phyloP scores from a whole-genome alignment of 1,140 invertebrate species.

The Adoxophyes honmai region DNA sequence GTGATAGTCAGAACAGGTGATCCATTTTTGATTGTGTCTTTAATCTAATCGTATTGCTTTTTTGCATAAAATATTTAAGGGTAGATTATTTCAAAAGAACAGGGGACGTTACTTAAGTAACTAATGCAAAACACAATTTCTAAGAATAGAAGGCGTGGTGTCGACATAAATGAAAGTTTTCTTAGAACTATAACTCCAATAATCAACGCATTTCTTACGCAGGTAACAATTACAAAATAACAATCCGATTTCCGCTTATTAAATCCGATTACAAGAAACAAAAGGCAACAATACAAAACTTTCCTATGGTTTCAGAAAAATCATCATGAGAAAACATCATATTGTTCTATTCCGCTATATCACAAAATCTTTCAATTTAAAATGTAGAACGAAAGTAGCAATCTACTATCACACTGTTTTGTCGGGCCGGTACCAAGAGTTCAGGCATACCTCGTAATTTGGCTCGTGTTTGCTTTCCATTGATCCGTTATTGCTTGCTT shows the following conservation, averaged over 20 bases:
- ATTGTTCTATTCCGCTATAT: conserved; percentile 14
- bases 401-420: conserved; percentile 5
- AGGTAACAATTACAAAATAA: conserved; percentile 4
- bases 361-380: conserved; percentile 14
- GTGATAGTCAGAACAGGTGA: too few species aligned
- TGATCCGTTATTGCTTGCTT: neutral
- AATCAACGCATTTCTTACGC: neutral
- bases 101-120: too few species aligned
- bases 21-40: too few species aligned
- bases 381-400: conserved; percentile 15
- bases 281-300: conserved; percentile 8
- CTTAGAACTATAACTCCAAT: neutral
- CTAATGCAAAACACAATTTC: too few species aligned
- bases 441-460: conserved; percentile 1
- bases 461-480: neutral
- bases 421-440: conserved; percentile 2
- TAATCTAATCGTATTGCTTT: too few species aligned
- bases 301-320: conserved; percentile 12
- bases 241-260: conserved; percentile 1
- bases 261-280: conserved; percentile 14
- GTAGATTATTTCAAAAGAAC: too few species aligned
- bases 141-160: too few species aligned
- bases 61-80: too few species aligned
- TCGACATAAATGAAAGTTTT: neutral
- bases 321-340: conserved; percentile 15